Base-by-base conservation (phyloP, 2,113 vertebrate genomes). In the Lycaon pictus region DNA sequence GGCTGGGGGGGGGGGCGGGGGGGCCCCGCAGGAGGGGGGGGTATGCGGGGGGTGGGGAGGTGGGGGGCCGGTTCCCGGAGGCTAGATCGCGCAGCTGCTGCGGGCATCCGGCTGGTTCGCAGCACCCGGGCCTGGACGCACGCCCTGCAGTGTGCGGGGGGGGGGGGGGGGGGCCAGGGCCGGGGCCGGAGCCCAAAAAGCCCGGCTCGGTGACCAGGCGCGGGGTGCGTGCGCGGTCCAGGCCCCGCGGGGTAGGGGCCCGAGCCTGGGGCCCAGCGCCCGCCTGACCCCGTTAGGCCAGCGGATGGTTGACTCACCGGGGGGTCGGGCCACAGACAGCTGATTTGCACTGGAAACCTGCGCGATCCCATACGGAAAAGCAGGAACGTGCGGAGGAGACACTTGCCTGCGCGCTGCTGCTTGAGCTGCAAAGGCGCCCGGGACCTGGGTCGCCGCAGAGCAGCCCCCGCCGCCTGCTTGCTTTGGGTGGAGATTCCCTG, bases 21-120 rank as follows among this genome's bases (percentile, higher is more conserved):
- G 0, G 77, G 58, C 63, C 51, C 58, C 51, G 17, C 5, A 2
- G 16, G 0, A 12, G 90, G 25, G 3, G 25, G 19, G 25, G 32
- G 20, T 58, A 37, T 51, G 13, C 3, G 67, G 32, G 32, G 32
- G 32, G 17, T 19, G 23, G 12, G 27, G 16, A 15, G 11, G 7
- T 2, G 1, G 10, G 12, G 10, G 5, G 0, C 32, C n/a, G 5
- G 63, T 79, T 48, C 53, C 27, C 12, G 27, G 10, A 3, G 2
- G 65, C 5, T 2, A 12, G 9, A 35, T 35, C 71, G 1, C 3
- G 27, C 6, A 29, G 48, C 13, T 25, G 19, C 25, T 4, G 29
- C 5, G 32, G 20, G 6, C 3, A 15, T 55, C 22, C 0, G 16
- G 23, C 48, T 72, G 13, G 9, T 97, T 95, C 89, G 86, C 43